Percentiles rank a stretch among this genome's conserved stretches.
Evolutionary conservation across 1,140 invertebrate genomes (phyloP).

Genomic region (Whitmania pigra): DNA sequence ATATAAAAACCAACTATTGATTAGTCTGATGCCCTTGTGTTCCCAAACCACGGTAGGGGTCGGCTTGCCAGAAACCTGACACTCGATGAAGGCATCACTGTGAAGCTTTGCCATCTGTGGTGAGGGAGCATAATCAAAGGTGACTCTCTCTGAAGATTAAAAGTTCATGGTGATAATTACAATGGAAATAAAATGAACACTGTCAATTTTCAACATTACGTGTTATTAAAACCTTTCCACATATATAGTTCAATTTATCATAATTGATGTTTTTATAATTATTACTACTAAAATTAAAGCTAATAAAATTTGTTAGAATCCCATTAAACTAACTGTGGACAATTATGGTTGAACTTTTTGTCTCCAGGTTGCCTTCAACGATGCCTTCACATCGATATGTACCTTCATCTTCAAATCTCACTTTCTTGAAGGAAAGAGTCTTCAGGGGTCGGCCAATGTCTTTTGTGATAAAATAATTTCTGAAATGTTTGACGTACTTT

Average conservation of each 20-base stretch:
- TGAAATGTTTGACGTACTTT: neutral
- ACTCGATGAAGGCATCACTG: constrained; percentile 22
- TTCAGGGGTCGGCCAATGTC: constrained; percentile 5
- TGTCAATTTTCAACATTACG: no score
- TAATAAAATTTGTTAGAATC: neutral
- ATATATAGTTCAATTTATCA: no score
- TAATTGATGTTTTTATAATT: neutral
- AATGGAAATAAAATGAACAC: no score
- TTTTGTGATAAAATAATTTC: neutral
- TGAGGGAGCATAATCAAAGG: constrained; percentile 23
- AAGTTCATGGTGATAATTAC: neutral
- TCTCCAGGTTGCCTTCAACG: constrained; percentile 4
- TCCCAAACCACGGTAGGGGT: constrained; percentile 23
- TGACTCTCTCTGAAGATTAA: constrained; percentile 24
- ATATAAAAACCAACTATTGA: constrained; percentile 17
- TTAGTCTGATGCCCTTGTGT: constrained; percentile 18
- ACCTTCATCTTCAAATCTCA: constrained; percentile 18
- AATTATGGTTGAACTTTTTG: neutral
- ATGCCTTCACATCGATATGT: neutral
- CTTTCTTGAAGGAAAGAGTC: constrained; percentile 20
- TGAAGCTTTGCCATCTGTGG: constrained; percentile 19
- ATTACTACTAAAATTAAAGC: no score
- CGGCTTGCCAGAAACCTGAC: constrained; percentile 21
- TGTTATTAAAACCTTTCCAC: no score
- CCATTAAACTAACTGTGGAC: constrained; percentile 6